Evolutionary conservation across 2,113 vertebrate species (phyloP).

Genomic region (Melanocharis versteri): DNA sequence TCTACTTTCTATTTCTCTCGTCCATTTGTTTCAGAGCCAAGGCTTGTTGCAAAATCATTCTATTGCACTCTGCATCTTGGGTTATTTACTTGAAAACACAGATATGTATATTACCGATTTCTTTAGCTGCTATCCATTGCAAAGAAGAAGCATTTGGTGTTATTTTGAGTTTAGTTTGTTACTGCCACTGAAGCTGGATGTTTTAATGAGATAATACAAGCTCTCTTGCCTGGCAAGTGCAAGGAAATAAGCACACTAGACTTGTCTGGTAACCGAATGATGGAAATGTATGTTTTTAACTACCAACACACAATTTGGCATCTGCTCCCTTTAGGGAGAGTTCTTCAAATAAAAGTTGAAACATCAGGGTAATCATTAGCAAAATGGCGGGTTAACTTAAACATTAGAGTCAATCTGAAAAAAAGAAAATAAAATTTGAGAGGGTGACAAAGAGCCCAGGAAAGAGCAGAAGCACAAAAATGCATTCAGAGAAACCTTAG

Average conservation of each 20-base stretch:
- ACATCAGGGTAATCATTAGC: neutral
- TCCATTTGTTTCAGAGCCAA: conserved; percentile 1
- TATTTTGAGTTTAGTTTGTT: neutral
- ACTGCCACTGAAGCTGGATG: neutral
- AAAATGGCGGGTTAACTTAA: neutral
- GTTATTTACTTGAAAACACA: conserved; percentile 15
- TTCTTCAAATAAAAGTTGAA: neutral
- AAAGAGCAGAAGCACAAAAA: neutral
- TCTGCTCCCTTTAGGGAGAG: neutral
- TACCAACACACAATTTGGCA: neutral
- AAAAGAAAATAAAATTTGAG: neutral
- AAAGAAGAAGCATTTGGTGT: conserved; percentile 11
- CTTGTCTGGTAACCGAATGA: neutral
- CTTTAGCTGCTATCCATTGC: conserved; percentile 33
- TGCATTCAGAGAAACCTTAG: neutral
- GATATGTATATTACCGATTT: neutral
- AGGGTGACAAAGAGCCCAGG: rapidly evolving
- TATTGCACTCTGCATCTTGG: neutral
- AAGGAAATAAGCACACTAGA: neutral
- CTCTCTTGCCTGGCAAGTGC: neutral
- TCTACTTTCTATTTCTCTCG: neutral
- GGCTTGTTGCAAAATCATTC: neutral
- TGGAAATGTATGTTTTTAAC: neutral
- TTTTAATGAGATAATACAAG: neutral
- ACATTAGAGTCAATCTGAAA: neutral